A percentile compares a stretch with the other conserved stretches of the same genome.
Conservation (phyloP, 2,113 vertebrate species). For the Osmerus eperlanus region DNA sequence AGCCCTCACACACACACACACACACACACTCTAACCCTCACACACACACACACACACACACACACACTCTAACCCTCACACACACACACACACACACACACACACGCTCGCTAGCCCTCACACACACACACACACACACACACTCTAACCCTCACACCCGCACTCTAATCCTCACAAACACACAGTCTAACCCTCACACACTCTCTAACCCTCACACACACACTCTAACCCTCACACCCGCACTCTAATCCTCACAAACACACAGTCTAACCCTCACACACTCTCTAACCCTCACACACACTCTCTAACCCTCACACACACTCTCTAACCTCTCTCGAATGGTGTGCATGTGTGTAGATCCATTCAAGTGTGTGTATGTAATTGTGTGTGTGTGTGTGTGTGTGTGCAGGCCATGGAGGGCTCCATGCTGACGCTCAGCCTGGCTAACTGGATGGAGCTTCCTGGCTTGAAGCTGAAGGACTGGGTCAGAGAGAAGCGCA, state of each 20-base stretch:
- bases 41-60: no score
- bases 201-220: no score
- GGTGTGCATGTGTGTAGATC: conserved; percentile 9
- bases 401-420: conserved; percentile 75
- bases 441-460: conserved; percentile 83
- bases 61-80: no score
- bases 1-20: neutral
- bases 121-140: neutral
- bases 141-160: no score
- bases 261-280: neutral
- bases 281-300: no score
- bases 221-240: no score
- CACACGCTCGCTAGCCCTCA: no score
- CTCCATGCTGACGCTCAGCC: conserved; percentile 78
- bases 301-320: neutral
- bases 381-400: conserved; percentile 6
- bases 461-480: conserved; percentile 79
- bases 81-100: no score
- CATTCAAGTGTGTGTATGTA: neutral
- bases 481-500: conserved; percentile 79
- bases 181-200: no score
- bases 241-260: no score
- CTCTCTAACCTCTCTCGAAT: neutral
- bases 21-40: no score
- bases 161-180: no score